phyloP scores from a whole-genome alignment of 1,140 invertebrate species.

The Tetragnatha versicolor region DNA sequence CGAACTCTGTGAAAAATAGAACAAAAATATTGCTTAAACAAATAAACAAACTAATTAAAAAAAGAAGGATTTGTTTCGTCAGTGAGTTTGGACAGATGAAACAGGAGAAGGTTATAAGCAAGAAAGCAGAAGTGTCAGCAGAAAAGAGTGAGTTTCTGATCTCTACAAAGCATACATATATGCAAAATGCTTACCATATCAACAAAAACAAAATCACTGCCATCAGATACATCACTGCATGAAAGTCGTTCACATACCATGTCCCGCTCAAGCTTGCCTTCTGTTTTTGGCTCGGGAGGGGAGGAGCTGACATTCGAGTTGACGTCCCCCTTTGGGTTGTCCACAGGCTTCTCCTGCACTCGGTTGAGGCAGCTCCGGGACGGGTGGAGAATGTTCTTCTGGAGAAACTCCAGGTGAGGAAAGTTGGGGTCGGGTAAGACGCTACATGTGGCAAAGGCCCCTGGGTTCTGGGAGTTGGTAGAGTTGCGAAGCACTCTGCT shows the following conservation, averaged over 20 bases:
- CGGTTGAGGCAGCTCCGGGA: conserved; percentile 34
- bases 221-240: conserved; percentile 65
- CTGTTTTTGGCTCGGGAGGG: conserved; percentile 30
- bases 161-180: no score
- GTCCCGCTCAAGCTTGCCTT: conserved; percentile 34
- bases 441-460: conserved; percentile 37
- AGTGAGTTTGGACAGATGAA: no score
- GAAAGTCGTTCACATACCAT: conserved; percentile 6
- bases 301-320: conserved; percentile 24
- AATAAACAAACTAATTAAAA: no score
- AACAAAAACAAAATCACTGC: conserved; percentile 79
- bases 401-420: conserved; percentile 17
- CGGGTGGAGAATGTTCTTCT: conserved; percentile 22
- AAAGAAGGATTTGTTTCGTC: no score
- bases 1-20: no score
- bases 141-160: no score
- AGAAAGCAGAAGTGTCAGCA: no score
- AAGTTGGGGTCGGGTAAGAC: not conserved
- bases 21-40: no score
- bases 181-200: conserved; percentile 76
- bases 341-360: conserved; percentile 35
- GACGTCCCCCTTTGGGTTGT: conserved; percentile 29
- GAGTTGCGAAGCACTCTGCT: conserved; percentile 3
- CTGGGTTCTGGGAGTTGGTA: conserved; percentile 21
- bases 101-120: no score